A percentile compares a stretch with the other conserved stretches of the same genome.
Conservation (phyloP, 2,888 invertebrate species). For the Agrochola macilenta region DNA sequence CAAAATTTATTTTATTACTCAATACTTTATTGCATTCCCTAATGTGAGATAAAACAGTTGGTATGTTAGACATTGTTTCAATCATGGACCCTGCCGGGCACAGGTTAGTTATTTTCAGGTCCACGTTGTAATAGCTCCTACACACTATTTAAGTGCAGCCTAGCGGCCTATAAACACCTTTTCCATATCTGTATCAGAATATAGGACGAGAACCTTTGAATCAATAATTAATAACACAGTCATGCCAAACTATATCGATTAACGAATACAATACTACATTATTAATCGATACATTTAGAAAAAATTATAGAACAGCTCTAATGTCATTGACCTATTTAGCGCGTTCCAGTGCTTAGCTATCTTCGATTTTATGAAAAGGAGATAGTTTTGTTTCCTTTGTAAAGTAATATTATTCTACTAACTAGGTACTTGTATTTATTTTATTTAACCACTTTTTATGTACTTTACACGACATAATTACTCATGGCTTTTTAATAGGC, state of each 20-base stretch:
- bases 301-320: conserved; percentile 26
- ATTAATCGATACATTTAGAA: conserved; percentile 1
- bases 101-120: too few relatives aligned
- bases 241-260: too few relatives aligned
- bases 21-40: too few relatives aligned
- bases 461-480: neutral
- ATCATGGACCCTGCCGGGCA: too few relatives aligned
- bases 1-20: too few relatives aligned
- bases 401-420: neutral
- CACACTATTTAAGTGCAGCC: too few relatives aligned
- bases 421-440: too few relatives aligned
- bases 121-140: too few relatives aligned
- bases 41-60: too few relatives aligned
- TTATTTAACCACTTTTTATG: too few relatives aligned
- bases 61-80: too few relatives aligned
- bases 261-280: neutral
- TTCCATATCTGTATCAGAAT: neutral
- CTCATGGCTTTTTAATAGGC: neutral
- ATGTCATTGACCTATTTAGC: conserved; percentile 59
- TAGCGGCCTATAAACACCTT: neutral
- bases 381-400: neutral
- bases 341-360: conserved; percentile 36
- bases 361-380: neutral
- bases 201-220: neutral
- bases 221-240: too few relatives aligned